Evolutionary conservation across 1,140 invertebrate genomes (phyloP), one percentile per base, ranked within the genome.

Genomic region (Euglossa dilemma): DNA sequence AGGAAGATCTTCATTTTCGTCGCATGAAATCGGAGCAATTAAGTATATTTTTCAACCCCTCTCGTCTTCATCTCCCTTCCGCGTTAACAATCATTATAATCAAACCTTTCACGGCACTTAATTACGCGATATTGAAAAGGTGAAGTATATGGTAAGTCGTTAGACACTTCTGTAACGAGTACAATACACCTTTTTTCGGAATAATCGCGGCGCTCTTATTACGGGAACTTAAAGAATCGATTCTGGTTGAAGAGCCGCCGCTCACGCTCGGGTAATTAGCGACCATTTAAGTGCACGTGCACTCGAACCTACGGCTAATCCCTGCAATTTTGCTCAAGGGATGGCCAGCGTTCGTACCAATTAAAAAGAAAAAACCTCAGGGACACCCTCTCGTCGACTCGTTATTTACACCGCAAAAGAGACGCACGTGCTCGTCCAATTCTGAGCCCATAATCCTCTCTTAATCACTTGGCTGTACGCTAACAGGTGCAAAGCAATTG

Each of bases 201-300:
- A 72, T 36, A 36, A 72, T 72, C 70, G 6, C 12, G 12, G 11
- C 25, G 28, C 45, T 45, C 36, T 43, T 52, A 56, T 78, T 78
- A 78, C 23, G 50, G 36, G 25, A 45, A 67, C 11, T 36, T 45
- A 8, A n/a, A 50, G 66, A 59, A 70, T 25, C 25, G 52, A 69
- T 83, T 64, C 43, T 28, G 36, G 18, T 71, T 63, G n/a, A 50
- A 52, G 43, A n/a, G 52, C 45, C 12, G 43, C 14, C 59, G 28
- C 57, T 73, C 75, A 73, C 72, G 66, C 36, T 76, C 76, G 72
- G 88, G 89, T 92, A 94, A 94, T 94, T 94, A 94, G 90, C 87
- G 86, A 86, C 73, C 91, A 85, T 92, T 94, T 92, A 93, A 90
- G 85, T 86, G 91, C 93, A 93, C 93, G 93, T 94, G 93, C 90